Evolutionary conservation across 2,113 vertebrate genomes (phyloP), one percentile per base, ranked within the genome.

Genomic region (Syngnathoides biaculeatus): DNA sequence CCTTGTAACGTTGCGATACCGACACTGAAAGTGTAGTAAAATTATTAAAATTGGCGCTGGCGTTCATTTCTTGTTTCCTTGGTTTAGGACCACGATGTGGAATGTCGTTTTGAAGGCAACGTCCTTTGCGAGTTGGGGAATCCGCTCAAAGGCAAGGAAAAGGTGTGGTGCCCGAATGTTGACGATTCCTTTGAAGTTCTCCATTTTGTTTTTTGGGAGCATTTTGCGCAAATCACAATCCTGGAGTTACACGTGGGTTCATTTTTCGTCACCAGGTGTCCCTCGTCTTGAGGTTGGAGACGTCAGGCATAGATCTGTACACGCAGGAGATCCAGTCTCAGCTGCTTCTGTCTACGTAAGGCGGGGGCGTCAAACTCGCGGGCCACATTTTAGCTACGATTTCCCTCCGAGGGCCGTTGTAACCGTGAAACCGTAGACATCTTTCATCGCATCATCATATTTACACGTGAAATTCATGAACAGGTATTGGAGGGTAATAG

Each of bases 341-440:
- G 72, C 83, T 99, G 73, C 91, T 94, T 56, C 86, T 97, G 11
- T 94, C 93, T 78, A 99, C 97, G 97, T 98, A 90, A 93, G 96
- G 86, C 38, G 43, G n/a, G n/a, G n/a, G n/a, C n/a, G n/a, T n/a
- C n/a, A n/a, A n/a, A n/a, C n/a, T n/a, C n/a, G n/a, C n/a, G n/a
- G n/a, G n/a, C n/a, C n/a, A n/a, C n/a, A n/a, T n/a, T n/a, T n/a
- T n/a, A n/a, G n/a, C n/a, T n/a, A n/a, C n/a, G n/a, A n/a, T n/a
- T n/a, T n/a, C n/a, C n/a, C n/a, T n/a, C n/a, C n/a, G n/a, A n/a
- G n/a, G n/a, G n/a, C n/a, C n/a, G n/a, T n/a, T n/a, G n/a, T n/a
- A n/a, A n/a, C n/a, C n/a, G n/a, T n/a, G n/a, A n/a, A n/a, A n/a
- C n/a, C n/a, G n/a, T n/a, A n/a, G n/a, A n/a, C n/a, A n/a, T n/a